Evolutionary conservation across 1,140 invertebrate species (phyloP).

Genomic region (Probaryconus sp.): DNA sequence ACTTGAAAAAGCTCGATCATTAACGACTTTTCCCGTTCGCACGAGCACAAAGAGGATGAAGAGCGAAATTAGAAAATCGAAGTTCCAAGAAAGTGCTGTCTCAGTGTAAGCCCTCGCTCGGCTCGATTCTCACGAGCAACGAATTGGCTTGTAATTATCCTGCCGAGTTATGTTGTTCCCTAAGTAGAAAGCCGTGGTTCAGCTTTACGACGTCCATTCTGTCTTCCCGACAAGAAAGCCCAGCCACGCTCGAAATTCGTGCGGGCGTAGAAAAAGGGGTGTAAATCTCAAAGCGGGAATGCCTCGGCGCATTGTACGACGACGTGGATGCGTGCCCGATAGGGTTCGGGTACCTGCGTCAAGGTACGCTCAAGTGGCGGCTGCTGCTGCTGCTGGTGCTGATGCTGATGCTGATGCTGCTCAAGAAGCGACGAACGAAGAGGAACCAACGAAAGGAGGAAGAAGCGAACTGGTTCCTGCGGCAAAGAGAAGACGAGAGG

Average conservation of each 20-base stretch:
- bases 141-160: slow-evolving; percentile 45
- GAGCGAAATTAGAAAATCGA: slow-evolving; percentile 38
- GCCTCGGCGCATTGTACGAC: slow-evolving; percentile 13
- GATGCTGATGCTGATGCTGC: too few species aligned
- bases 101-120: slow-evolving; percentile 20
- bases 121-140: slow-evolving; percentile 42
- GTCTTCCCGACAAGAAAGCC: slow-evolving; percentile 34
- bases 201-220: slow-evolving; percentile 36
- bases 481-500: slow-evolving; percentile 41
- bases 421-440: too few species aligned
- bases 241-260: slow-evolving; percentile 41
- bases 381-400: too few species aligned
- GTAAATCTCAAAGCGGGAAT: slow-evolving; percentile 39
- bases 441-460: slow-evolving; percentile 25
- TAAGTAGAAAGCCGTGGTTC: slow-evolving; percentile 27
- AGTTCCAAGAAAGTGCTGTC: slow-evolving; percentile 36
- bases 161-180: slow-evolving; percentile 33
- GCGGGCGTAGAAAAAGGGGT: slow-evolving; percentile 42
- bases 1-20: slow-evolving; percentile 3
- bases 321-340: slow-evolving; percentile 5
- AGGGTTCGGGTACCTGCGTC: slow-evolving; percentile 13
- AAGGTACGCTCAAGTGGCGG: too few species aligned
- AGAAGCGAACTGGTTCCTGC: slow-evolving; percentile 36
- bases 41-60: background rate
- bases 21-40: slow-evolving; percentile 19